Evolutionary conservation across 1,140 invertebrate genomes (phyloP), one percentile per base, ranked within the genome.

Genomic region (Diuraphis noxia): DNA sequence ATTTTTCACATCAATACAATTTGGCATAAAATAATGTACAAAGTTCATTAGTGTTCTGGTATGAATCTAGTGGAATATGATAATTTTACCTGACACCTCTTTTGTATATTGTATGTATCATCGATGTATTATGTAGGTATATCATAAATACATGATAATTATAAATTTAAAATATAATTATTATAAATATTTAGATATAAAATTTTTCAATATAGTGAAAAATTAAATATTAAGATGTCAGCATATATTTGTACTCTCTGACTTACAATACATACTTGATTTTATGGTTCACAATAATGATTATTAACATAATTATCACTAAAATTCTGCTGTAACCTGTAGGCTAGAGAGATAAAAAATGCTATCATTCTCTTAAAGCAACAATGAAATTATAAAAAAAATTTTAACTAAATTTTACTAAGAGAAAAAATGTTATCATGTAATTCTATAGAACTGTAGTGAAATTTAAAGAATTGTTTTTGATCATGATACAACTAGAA

Each of bases 381-480:
- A 63, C 8, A n/a, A n/a, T n/a, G 30, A n/a, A n/a, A n/a, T 30
- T 10, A 30, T 4, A 30, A 63, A 52, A 25, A 63, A 72, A 72
- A 17, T 30, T 17, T n/a, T 7, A 63, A 13, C 13, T 63, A 63
- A 63, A 63, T 63, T n/a, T 63, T 56, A 46, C 91, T 5, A 13
- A 72, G n/a, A 43, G 92, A 92, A 43, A 92, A 93, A 92, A 92
- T 92, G 89, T 36, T 92, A 19, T 92, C 30, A 63, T 17, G 92
- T 34, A 92, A 92, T 34, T 88, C 92, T 92, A n/a, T n/a, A 10
- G 30, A 40, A 36, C 38, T 72, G 90, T 38, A 56, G 88, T 49
- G 34, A 46, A 88, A 21, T 79, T 92, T 21, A 92, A 91, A 84
- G 23, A 43, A 36, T 49, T n/a, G 84, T 92, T 91, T 21, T 38